Evolutionary conservation across 2,113 vertebrate species (phyloP), one percentile per base, ranked within the genome.

Genomic region (Sinocyclocheilus anophthalmus): DNA sequence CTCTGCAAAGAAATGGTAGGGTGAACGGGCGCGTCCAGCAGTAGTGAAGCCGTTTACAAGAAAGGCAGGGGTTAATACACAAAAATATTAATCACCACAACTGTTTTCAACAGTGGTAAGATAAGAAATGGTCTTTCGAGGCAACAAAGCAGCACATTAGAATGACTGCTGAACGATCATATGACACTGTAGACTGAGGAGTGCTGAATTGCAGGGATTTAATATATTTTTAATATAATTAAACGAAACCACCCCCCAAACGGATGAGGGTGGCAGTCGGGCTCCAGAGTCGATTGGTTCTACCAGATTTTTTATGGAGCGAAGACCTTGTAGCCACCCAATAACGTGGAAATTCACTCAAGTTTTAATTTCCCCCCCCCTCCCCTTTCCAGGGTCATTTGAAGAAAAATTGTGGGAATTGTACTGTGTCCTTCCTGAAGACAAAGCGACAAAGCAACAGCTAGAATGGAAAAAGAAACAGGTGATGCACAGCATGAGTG

Each of bases 401-500:
- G 39, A 63, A 42, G n/a, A 3, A 82, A 82, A 82, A 69, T 50
- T 22, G 26, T 33, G 42, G 42, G n/a, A 67, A 81, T 26, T 53
- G 63, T 48, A 48, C 8, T 11, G 0, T 67, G 59, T 48, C n/a
- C n/a, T 85, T 53, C 30, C 22, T 11, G 8, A 24, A 78, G 50
- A 57, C 24, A 61, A 45, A 81, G 22, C 0, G 2, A 24, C 12
- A 80, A 24, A 57, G 50, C 50, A 73, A 73, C 22, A 84, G 81
- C 81, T 18, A 24, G 12, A 65, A 30, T 30, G 14, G 63, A 53
- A 67, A 83, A 53, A 22, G 14, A 83, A 83, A 30, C 81, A 37
- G 81, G 63, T 83, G 67, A 73, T 59, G 50, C 67, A 12, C 69
- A 39, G 67, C 48, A 24, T 24, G 76, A 30, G 45, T 57, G 18